Evolutionary conservation across 2,113 vertebrate genomes (phyloP).

Genomic region (Cyprinodon tularosa): DNA sequence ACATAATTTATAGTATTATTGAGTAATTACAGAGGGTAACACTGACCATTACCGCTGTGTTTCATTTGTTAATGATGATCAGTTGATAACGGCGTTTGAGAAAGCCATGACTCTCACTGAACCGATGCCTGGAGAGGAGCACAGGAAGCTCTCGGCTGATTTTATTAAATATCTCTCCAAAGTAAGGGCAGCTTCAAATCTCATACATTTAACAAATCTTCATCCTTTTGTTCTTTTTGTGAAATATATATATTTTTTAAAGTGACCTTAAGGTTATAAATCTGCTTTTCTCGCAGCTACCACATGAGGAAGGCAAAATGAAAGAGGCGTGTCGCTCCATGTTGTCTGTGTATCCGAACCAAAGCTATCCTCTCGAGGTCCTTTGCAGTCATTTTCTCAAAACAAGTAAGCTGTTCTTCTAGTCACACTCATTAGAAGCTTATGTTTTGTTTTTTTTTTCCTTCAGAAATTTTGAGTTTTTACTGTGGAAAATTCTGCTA

Average conservation of each 20-base stretch:
- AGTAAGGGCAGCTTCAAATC: constrained; percentile 74
- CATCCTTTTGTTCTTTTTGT: neutral
- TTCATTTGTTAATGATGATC: constrained; percentile 27
- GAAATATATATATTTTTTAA: neutral
- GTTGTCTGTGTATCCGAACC: constrained; percentile 83
- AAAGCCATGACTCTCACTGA: constrained; percentile 82
- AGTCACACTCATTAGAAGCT: neutral
- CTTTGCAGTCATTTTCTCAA: constrained; percentile 86
- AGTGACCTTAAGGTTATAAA: neutral
- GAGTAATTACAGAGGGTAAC: neutral
- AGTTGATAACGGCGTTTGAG: constrained; percentile 92
- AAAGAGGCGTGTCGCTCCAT: constrained; percentile 87
- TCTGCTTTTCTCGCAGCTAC: constrained; percentile 73
- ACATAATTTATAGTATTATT: neutral
- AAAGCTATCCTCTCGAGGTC: constrained; percentile 86
- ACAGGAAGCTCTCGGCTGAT: constrained; percentile 82
- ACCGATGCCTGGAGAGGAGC: constrained; percentile 85
- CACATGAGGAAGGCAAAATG: constrained; percentile 84
- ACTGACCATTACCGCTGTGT: neutral
- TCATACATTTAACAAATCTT: neutral
- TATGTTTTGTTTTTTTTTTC: too few species aligned
- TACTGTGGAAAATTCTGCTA: neutral
- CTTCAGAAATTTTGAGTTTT: neutral
- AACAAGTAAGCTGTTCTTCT: constrained; percentile 77
- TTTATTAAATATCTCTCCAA: constrained; percentile 89